Percentiles rank a stretch among this genome's conserved stretches.
phyloP scores from a whole-genome alignment of 1,140 invertebrate genomes.

The Augochlora pura region DNA sequence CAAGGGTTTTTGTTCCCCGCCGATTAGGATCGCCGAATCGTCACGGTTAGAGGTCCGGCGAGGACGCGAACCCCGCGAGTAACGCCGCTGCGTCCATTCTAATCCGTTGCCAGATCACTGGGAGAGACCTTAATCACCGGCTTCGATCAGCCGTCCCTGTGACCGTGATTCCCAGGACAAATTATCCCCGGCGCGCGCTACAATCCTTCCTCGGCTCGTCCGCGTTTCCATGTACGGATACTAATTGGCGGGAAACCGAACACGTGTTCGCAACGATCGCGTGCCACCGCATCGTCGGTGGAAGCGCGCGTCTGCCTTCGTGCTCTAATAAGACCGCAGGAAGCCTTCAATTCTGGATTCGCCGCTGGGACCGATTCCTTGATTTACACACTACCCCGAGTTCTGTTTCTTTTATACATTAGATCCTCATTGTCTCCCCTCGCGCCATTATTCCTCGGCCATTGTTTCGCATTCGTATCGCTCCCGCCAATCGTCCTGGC shows the following conservation, averaged over 20 bases:
- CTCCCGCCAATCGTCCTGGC: too few relatives aligned
- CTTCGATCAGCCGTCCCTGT: background rate
- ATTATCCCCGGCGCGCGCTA: too few relatives aligned
- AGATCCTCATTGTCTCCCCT: too few relatives aligned
- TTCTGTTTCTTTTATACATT: too few relatives aligned
- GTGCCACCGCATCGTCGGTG: background rate
- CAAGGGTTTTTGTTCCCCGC: background rate
- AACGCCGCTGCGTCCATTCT: background rate
- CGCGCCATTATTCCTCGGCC: too few relatives aligned
- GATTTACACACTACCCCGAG: too few relatives aligned
- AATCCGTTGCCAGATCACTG: background rate
- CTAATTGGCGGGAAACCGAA: conserved; percentile 7
- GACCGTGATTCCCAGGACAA: background rate
- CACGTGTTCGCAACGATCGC: conserved; percentile 8
- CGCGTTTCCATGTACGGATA: background rate
- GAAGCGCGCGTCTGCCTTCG: background rate
- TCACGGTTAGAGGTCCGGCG: background rate
- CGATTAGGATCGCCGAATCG: background rate
- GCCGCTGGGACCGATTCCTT: too few relatives aligned
- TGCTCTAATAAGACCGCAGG: conserved; percentile 13
- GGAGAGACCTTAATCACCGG: background rate
- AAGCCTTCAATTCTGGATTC: conserved; percentile 15
- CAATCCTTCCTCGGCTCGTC: background rate
- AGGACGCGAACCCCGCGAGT: too few relatives aligned
- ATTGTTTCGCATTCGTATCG: too few relatives aligned